Conservation (phyloP, 35 echinoderm and acorn worm species). For the Anneissia japonica region DNA sequence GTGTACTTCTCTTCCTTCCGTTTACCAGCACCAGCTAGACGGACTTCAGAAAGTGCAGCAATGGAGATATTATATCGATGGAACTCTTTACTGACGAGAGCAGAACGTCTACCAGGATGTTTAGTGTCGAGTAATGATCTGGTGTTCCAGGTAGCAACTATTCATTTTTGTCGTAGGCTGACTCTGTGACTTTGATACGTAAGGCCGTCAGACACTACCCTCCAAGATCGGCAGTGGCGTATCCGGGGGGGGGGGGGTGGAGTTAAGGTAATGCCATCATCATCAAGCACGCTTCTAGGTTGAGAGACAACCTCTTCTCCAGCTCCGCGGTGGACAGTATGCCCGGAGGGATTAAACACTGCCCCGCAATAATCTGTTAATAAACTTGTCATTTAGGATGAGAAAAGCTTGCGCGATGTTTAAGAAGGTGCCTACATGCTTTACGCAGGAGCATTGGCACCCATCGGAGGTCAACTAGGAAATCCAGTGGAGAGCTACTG, state of each 20-base stretch:
- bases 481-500: conserved; percentile 7
- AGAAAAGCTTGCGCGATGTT: not conserved
- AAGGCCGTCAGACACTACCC: conserved; percentile 4
- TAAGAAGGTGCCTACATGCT: conserved; percentile 12
- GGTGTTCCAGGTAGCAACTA: conserved; percentile 2
- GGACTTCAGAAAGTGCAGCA: conserved; percentile 16
- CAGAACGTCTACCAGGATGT: conserved; percentile 7
- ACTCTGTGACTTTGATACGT: conserved; percentile 10
- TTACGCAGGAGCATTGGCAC: conserved; percentile 2
- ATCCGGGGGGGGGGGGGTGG: no score
- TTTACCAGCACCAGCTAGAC: conserved; percentile 16
- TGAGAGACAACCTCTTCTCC: conserved; percentile 27
- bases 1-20: not conserved
- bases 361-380: conserved; percentile 1
- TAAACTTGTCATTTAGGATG: no score
- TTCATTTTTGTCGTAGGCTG: not conserved
- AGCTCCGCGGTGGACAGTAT: conserved; percentile 19
- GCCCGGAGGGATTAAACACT: conserved; percentile 16
- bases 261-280: conserved; percentile 15
- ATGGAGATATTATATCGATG: not conserved
- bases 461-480: not conserved
- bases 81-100: conserved; percentile 5
- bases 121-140: no score
- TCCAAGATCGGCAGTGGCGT: not conserved
- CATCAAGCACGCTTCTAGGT: conserved; percentile 17